Evolutionary conservation across 2,888 invertebrate species (phyloP).

Genomic region (Sicus ferrugineus): DNA sequence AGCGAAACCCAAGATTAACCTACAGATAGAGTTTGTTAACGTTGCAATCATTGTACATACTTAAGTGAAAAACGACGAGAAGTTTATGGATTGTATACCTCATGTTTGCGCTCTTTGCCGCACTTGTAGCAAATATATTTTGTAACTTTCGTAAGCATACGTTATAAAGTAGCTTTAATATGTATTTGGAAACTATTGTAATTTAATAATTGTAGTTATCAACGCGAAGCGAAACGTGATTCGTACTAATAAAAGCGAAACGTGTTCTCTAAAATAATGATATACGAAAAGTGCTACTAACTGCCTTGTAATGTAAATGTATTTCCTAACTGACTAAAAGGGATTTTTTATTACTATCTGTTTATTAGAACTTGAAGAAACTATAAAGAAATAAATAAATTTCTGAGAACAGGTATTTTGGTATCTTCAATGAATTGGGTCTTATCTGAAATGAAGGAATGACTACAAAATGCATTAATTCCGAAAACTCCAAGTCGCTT

Average conservation of each 20-base stretch:
- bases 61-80: conserved; percentile 3
- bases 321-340: conserved; percentile 20
- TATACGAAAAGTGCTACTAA: background rate
- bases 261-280: conserved; percentile 4
- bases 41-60: conserved; percentile 22
- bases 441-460: too few species aligned
- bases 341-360: conserved; percentile 22
- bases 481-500: too few species aligned
- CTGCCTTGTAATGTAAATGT: conserved; percentile 28
- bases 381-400: background rate
- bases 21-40: background rate
- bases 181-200: conserved; percentile 17
- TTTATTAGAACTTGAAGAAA: conserved; percentile 17
- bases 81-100: conserved; percentile 24
- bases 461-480: too few species aligned
- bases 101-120: conserved; percentile 14
- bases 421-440: too few species aligned
- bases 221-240: too few species aligned
- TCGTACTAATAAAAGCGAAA: background rate
- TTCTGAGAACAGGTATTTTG: too few species aligned
- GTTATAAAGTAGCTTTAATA: conserved; percentile 25
- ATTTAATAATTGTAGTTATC: background rate
- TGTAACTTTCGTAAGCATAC: conserved; percentile 9
- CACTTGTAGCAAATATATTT: conserved; percentile 18
- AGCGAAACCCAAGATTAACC: background rate